A percentile compares a stretch with the other conserved stretches of the same genome.
Conservation (phyloP, 2,113 vertebrate genomes). For the Pseudorectes ferrugineus region DNA sequence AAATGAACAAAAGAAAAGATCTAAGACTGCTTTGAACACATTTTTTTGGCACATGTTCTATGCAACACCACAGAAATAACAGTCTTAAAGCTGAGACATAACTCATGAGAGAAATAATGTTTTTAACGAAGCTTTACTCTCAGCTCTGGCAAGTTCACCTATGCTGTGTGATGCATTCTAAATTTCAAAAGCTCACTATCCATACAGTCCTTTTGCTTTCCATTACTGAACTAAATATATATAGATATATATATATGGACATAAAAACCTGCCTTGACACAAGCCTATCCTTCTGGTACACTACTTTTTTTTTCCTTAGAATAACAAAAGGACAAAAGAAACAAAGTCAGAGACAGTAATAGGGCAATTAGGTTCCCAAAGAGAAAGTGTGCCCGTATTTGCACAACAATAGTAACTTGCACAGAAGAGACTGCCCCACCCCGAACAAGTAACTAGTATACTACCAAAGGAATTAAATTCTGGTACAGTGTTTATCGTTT, state of each 20-base stretch:
- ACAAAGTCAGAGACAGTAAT: constrained; percentile 26
- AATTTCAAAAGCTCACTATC: constrained; percentile 7
- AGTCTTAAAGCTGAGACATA: not conserved
- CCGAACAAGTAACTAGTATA: not conserved
- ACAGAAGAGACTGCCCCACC: constrained; percentile 25
- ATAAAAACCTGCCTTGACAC: not conserved
- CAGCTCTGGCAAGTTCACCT: not conserved
- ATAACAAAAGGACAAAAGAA: constrained; percentile 20
- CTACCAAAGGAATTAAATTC: not conserved
- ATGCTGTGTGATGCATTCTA: not conserved
- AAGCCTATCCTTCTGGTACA: not conserved
- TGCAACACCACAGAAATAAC: constrained; percentile 36
- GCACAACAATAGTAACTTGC: constrained; percentile 65
- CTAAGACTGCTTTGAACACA: constrained; percentile 66
- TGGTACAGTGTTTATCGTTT: not conserved
- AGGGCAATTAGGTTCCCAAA: constrained; percentile 63
- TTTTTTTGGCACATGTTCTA: constrained; percentile 24
- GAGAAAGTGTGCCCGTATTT: constrained; percentile 69
- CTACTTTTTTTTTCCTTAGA: not conserved
- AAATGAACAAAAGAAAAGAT: constrained; percentile 68
- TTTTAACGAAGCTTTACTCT: constrained; percentile 3
- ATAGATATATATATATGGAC: not conserved
- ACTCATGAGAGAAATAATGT: not conserved
- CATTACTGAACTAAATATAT: not conserved
- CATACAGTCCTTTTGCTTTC: not conserved